Conservation (phyloP, 2,888 invertebrate genomes). For the Volucella bombylans region DNA sequence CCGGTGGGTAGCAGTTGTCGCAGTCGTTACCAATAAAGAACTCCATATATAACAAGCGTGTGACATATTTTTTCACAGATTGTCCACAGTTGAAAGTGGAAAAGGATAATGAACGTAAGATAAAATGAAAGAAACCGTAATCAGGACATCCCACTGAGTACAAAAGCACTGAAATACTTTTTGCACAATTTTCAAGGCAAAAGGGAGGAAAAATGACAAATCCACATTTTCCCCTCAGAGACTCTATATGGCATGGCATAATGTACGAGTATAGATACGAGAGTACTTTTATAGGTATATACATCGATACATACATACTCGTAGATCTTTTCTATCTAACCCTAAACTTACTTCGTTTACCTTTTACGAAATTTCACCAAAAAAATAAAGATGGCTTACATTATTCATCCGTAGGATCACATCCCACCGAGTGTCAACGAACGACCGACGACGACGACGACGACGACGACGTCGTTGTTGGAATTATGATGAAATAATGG, state of each 20-base stretch:
- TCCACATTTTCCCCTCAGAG: constrained; percentile 33
- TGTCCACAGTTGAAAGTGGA: constrained; percentile 42
- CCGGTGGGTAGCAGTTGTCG: constrained; percentile 35
- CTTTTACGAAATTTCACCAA: constrained; percentile 31
- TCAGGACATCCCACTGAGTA: constrained; percentile 68
- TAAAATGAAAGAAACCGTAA: constrained; percentile 54
- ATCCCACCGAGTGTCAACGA: constrained; percentile 53
- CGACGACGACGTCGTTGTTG: constrained; percentile 28
- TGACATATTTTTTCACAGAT: constrained; percentile 74
- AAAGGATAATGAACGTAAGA: constrained; percentile 31
- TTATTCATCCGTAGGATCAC: constrained; percentile 70
- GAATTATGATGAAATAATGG: constrained; percentile 70
- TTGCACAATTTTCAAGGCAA: constrained; percentile 31
- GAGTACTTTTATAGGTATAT: no score
- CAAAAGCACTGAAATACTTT: constrained; percentile 21
- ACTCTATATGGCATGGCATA: not conserved
- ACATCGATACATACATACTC: no score
- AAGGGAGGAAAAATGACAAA: constrained; percentile 32
- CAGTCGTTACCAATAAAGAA: constrained; percentile 74
- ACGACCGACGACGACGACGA: no score
- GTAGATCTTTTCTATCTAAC: constrained; percentile 27
- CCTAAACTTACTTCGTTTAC: constrained; percentile 66
- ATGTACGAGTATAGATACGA: no score
- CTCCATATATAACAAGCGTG: constrained; percentile 76
- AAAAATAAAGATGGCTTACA: constrained; percentile 49